These are phyloP conservation scores for Menidia menidia DNA, from an alignment of 2,797 vertebrate genomes.

Conservation along the genomic window DNA sequence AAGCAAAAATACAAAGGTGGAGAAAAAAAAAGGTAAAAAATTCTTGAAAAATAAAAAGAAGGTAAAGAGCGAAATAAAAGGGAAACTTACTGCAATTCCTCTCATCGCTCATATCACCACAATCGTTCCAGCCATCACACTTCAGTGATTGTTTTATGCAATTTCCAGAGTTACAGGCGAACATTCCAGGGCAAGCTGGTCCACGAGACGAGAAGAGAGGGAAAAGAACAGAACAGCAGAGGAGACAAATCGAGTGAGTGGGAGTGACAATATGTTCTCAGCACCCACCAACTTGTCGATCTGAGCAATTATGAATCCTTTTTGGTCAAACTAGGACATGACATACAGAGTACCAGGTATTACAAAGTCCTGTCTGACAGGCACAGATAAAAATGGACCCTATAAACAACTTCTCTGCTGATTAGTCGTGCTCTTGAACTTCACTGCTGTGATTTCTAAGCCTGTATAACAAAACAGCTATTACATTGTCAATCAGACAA, in stretches of 20 bases:
- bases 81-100: conserved; percentile 78
- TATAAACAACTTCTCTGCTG: conserved; percentile 68
- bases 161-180: conserved; percentile 73
- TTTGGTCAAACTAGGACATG: conserved; percentile 59
- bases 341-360: conserved; percentile 51
- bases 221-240: conserved; percentile 15
- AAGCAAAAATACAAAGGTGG: not conserved
- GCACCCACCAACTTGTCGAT: conserved; percentile 64
- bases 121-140: conserved; percentile 88
- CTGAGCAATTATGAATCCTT: conserved; percentile 73
- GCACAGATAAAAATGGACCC: conserved; percentile 66
- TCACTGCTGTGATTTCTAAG: conserved; percentile 43
- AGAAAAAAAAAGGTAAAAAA: too few relatives aligned
- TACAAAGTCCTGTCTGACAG: conserved; percentile 67
- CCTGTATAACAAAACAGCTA: conserved; percentile 50
- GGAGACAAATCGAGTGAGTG: conserved; percentile 41
- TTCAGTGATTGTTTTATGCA: conserved; percentile 72
- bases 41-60: too few relatives aligned
- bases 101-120: conserved; percentile 86
- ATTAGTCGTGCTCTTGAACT: conserved; percentile 63
- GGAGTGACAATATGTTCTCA: conserved; percentile 55
- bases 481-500: conserved; percentile 58
- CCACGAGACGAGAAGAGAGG: conserved; percentile 7
- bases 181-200: conserved; percentile 81
- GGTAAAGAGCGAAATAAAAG: not conserved